Evolutionary conservation across 2,888 invertebrate species (phyloP).

Genomic region (Candidula unifasciata): DNA sequence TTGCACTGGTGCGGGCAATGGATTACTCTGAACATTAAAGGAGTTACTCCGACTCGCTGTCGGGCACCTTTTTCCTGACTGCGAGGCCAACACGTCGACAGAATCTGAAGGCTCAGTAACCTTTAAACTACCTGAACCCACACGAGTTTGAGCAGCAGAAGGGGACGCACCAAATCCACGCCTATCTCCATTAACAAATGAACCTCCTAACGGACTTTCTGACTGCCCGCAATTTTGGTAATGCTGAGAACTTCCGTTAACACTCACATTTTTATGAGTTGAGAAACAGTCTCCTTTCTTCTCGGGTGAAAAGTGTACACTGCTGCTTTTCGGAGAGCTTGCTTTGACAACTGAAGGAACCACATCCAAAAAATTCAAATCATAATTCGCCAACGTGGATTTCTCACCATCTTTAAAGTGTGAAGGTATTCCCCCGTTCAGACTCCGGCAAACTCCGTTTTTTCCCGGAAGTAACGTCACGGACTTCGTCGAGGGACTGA

Average conservation of each 20-base stretch:
- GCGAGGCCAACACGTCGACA: not conserved
- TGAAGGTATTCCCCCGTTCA: constrained; percentile 36
- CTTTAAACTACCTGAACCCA: not conserved
- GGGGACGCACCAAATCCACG: too few species aligned
- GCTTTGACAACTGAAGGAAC: constrained; percentile 10
- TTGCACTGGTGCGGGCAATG: not conserved
- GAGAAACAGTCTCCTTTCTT: not conserved
- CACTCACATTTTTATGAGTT: not conserved
- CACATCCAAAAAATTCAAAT: constrained; percentile 35
- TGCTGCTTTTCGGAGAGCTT: constrained; percentile 5
- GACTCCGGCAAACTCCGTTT: constrained; percentile 28
- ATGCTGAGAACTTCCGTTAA: not conserved
- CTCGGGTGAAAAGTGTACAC: constrained; percentile 15
- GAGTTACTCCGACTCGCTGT: constrained; percentile 33
- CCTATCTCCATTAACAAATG: not conserved
- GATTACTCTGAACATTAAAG: constrained; percentile 10
- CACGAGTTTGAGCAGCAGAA: not conserved
- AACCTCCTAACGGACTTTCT: not conserved
- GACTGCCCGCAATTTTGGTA: not conserved
- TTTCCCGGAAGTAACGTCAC: constrained; percentile 21
- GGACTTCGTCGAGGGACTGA: constrained; percentile 28
- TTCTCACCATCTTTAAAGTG: constrained; percentile 37
- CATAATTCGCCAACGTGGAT: constrained; percentile 22
- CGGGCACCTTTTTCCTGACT: not conserved
- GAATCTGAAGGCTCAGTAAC: not conserved